Base-by-base conservation (phyloP, 2,113 vertebrate species). In the Pipra filicauda region DNA sequence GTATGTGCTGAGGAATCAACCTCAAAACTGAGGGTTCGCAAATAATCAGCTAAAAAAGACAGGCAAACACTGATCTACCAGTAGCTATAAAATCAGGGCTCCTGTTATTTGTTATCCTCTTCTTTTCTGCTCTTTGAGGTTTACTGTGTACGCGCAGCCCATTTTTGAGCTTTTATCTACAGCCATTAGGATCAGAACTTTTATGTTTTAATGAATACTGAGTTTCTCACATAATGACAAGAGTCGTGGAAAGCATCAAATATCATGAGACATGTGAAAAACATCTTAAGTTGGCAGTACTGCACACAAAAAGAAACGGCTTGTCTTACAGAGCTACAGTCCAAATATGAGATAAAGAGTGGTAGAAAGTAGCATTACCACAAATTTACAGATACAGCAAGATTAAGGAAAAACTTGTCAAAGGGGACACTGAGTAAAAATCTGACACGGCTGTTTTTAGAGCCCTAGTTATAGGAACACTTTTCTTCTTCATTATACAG, bases 201-300 rank as follows among this genome's bases (percentile, higher is more conserved):
- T 78, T 65, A 49, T 74, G 79, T 88, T 93, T 88, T 58, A 94
- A 96, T 86, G 88, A 88, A 88, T 90, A 59, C 72, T 90, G 75
- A 91, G 88, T 81, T 91, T 95, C 82, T 96, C 92, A 93, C 75
- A 76, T 95, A 93, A 95, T 93, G 88, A 90, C 64, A 91, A 77
- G 82, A 94, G 55, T 64, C 51, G 57, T 28, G 75, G 78, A 92
- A 96, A 94, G 89, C 96, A 94, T 96, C 93, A 97, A 96, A 96
- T 95, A 95, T 74, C 78, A 95, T 31, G 72, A 96, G 90, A 91
- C 82, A 76, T 54, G 78, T 85, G 95, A 94, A 91, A 93, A 94
- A 86, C 59, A 83, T 95, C 88, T 91, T 83, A 94, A 85, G 64
- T 44, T 84, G 71, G 78, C 82, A 81, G 92, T n/a, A 64, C 51